A percentile compares a stretch with the other conserved stretches of the same genome.
Evolutionary conservation across 2,797 vertebrate species (phyloP).

Genomic region (Scyliorhinus canicula): DNA sequence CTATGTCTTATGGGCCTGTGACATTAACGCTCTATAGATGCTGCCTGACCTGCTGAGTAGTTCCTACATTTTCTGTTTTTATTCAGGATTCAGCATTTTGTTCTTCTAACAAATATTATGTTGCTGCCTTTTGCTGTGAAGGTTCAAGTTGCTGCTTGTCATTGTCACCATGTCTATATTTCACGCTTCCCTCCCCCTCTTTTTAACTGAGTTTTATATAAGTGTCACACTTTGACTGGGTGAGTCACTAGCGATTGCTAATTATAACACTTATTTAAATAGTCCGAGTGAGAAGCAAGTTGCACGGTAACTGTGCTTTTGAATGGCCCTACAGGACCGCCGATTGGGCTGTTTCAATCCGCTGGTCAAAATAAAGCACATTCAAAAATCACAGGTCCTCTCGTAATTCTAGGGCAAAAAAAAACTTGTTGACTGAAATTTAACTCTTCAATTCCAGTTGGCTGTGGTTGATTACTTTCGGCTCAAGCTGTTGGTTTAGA

Average conservation of each 20-base stretch:
- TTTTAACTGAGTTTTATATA: neutral
- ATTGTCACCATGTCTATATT: neutral
- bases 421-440: neutral
- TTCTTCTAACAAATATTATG: neutral
- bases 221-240: neutral
- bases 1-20: no score
- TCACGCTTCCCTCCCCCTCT: neutral
- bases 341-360: neutral
- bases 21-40: no score
- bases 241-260: neutral
- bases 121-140: neutral
- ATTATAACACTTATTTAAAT: conserved; percentile 28
- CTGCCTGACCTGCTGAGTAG: no score
- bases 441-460: neutral
- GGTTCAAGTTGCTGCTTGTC: neutral
- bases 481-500: neutral
- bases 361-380: neutral
- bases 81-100: no score
- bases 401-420: neutral
- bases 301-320: neutral
- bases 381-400: neutral
- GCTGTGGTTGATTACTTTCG: neutral
- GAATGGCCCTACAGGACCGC: neutral
- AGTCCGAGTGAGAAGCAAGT: neutral
- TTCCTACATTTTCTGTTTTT: no score